Evolutionary conservation across 2,797 vertebrate genomes (phyloP), one percentile per base, ranked within the genome.

Genomic region (Danio kyathit): DNA sequence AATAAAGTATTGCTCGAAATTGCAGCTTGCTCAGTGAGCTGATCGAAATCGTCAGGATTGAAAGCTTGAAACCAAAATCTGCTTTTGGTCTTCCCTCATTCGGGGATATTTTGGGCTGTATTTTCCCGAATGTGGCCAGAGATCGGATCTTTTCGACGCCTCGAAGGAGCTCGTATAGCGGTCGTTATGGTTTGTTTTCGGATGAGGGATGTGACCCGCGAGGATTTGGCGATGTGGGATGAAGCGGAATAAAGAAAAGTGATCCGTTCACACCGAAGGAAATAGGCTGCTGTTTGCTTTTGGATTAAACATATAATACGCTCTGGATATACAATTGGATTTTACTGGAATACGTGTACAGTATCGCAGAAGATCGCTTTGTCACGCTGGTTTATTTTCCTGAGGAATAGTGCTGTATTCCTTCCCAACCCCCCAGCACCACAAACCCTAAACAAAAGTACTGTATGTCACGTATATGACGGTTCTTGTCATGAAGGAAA

Each of bases 401-500:
- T 21, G 63, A 79, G 76, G 72, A 59, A 83, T 80, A 86, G 82
- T 79, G 82, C 84, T 82, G 79, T 81, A 40, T 64, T 57, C 64
- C 70, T 66, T 60, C 79, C 70, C 61, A 80, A 61, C 73, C 63
- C 74, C 63, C 72, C 49, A 83, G 79, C 83, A 74, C 52, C 80
- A 64, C 74, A 85, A 83, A 84, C 82, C 80, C 84, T 49, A 79
- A 84, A 87, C 76, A 81, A 81, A 80, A 87, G 85, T 86, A 76
- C 86, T 82, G 60, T 49, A 80, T 87, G 85, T 84, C 84, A 79
- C 79, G 69, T 81, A 82, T 64, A 79, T 83, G 82, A 88, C 90
- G 91, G 84, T 93, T 93, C 89, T 90, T 93, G 94, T 93, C 92
- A 95, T 95, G 94, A 95, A 93, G 93, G 93, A 93, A 91, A 93